These are phyloP conservation scores for Rhinoptilus africanus DNA, from an alignment of 2,113 vertebrate genomes.

Conservation along the genomic window DNA sequence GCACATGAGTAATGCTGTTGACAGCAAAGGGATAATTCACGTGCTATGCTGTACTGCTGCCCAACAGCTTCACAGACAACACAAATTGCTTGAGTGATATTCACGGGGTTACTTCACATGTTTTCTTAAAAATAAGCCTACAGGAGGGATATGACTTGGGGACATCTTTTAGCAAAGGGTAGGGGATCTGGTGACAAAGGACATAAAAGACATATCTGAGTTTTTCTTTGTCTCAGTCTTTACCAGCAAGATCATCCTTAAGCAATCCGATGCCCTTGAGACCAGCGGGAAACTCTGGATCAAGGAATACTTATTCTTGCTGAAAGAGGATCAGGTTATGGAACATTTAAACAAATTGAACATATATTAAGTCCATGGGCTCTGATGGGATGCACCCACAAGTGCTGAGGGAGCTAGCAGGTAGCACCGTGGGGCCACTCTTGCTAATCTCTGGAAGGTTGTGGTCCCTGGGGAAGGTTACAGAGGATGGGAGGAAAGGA, in stretches of 20 bases:
- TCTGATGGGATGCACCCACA: neutral
- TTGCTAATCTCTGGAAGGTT: neutral
- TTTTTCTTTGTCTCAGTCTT: neutral
- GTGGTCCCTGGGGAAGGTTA: neutral
- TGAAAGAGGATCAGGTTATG: neutral
- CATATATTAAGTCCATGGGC: neutral
- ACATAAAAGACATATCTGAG: neutral
- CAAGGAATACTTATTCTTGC: neutral
- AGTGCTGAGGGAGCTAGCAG: neutral
- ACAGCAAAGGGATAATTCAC: neutral
- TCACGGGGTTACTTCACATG: neutral
- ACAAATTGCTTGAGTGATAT: neutral
- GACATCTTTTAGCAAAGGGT: neutral
- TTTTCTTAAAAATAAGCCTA: neutral
- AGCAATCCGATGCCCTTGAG: neutral
- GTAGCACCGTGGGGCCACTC: neutral
- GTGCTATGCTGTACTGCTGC: neutral
- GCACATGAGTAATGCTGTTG: neutral
- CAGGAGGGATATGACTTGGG: neutral
- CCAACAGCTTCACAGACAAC: neutral
- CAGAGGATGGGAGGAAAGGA: neutral
- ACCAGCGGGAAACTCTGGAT: neutral
- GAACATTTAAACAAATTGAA: neutral
- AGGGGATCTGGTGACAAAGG: neutral
- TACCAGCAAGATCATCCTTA: rapidly evolving